Evolutionary conservation across 2,797 vertebrate genomes (phyloP).

Genomic region (Tenualosa ilisha): DNA sequence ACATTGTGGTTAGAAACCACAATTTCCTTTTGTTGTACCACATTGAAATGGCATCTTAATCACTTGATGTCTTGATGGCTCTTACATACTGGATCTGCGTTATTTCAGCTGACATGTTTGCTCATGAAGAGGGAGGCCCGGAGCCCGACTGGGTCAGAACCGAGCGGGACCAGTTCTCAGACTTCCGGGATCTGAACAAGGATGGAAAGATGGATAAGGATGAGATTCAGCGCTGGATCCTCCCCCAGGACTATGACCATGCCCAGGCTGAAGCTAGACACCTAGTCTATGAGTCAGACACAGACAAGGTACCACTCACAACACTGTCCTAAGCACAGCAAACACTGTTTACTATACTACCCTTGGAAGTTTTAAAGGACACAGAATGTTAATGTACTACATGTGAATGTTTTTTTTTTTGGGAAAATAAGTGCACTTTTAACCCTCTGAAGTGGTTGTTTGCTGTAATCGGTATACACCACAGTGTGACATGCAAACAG

Average conservation of each 20-base stretch:
- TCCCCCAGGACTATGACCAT: conserved; percentile 95
- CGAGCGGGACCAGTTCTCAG: conserved; percentile 94
- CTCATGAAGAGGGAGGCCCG: conserved; percentile 88
- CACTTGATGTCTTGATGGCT: no score
- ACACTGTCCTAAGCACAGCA: background rate
- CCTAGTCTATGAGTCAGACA: conserved; percentile 92
- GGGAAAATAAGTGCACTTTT: background rate
- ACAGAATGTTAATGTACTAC: no score
- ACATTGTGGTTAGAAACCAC: no score
- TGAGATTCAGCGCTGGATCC: conserved; percentile 96
- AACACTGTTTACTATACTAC: background rate
- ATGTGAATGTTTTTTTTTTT: background rate
- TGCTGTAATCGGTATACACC: background rate
- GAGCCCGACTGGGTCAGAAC: conserved; percentile 96
- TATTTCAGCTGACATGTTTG: conserved; percentile 94
- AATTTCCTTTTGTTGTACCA: background rate
- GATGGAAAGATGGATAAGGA: conserved; percentile 95
- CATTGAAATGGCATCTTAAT: background rate
- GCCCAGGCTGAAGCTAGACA: conserved; percentile 95
- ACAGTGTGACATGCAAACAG: background rate
- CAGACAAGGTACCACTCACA: conserved; percentile 84
- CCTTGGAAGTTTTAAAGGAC: background rate
- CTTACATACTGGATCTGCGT: background rate
- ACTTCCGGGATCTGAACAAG: conserved; percentile 96
- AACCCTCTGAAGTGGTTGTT: background rate